These are phyloP conservation scores for Scaptomyza reducta DNA, from an alignment of 2,888 invertebrate genomes.

Conservation along the genomic window DNA sequence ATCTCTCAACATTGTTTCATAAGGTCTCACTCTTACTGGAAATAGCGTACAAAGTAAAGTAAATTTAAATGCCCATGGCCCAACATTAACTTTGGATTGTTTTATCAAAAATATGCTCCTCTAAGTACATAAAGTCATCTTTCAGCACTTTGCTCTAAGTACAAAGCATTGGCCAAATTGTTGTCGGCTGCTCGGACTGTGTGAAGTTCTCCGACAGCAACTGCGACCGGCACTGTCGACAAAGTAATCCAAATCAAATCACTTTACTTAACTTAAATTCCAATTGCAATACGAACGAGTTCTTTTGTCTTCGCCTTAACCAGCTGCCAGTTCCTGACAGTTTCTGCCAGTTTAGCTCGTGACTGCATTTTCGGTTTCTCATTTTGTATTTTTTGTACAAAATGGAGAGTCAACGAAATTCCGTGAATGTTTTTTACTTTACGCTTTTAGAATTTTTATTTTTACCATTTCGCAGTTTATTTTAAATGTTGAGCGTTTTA, in stretches of 20 bases:
- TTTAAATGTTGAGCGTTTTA: constrained; percentile 57
- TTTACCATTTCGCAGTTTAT: constrained; percentile 61
- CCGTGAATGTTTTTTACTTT: constrained; percentile 41
- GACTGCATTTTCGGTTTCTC: constrained; percentile 30
- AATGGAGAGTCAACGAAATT: constrained; percentile 45
- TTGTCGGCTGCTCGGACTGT: constrained; percentile 24
- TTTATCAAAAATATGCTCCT: neutral
- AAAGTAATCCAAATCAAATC: constrained; percentile 64
- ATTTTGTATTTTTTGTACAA: constrained; percentile 27
- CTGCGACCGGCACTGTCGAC: constrained; percentile 23
- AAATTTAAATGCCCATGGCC: neutral
- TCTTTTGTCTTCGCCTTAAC: constrained; percentile 35
- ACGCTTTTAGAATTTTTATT: constrained; percentile 47
- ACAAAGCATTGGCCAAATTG: constrained; percentile 56
- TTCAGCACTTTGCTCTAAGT: constrained; percentile 16
- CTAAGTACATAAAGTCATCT: constrained; percentile 4
- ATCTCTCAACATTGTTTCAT: neutral
- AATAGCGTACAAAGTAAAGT: neutral
- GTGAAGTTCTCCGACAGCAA: constrained; percentile 36
- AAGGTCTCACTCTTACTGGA: neutral
- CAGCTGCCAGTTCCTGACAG: constrained; percentile 49
- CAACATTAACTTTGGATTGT: neutral
- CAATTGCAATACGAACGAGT: constrained; percentile 57
- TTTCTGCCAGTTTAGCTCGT: constrained; percentile 37
- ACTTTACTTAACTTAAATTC: constrained; percentile 65